These are phyloP conservation scores for Crossocerus cetratus DNA, from an alignment of 2,888 invertebrate species.

Conservation along the genomic window DNA sequence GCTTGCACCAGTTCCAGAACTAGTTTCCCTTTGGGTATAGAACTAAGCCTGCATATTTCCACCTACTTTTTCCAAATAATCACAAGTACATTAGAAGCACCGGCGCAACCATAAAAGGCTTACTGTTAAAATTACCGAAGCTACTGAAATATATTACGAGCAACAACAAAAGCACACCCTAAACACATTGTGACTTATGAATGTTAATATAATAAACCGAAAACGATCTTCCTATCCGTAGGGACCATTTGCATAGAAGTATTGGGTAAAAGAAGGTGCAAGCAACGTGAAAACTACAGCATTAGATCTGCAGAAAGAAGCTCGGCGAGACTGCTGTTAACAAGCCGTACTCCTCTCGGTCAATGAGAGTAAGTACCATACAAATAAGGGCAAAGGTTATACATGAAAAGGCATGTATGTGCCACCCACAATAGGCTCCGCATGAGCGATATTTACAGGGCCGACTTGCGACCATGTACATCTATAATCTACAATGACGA, in stretches of 20 bases:
- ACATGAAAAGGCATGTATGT: constrained; percentile 11
- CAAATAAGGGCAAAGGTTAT: constrained; percentile 41
- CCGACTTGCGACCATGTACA: not conserved
- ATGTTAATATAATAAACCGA: no score
- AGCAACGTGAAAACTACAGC: constrained; percentile 17
- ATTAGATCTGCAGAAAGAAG: constrained; percentile 14
- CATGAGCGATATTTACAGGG: not conserved
- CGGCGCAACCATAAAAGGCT: no score
- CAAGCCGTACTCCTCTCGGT: constrained; percentile 16
- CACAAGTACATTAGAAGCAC: no score
- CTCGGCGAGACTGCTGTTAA: constrained; percentile 25
- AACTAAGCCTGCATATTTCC: no score
- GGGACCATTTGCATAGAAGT: no score
- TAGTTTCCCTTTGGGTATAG: no score
- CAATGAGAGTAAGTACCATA: constrained; percentile 15
- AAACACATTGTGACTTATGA: no score
- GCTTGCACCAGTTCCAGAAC: not conserved
- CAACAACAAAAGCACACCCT: no score
- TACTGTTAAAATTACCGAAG: no score
- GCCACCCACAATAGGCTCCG: constrained; percentile 6
- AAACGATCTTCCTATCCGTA: no score
- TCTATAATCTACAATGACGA: not conserved
- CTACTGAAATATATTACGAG: no score
- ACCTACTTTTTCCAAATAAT: no score
- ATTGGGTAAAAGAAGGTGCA: not conserved